Evolutionary conservation across 2,888 invertebrate species (phyloP), one percentile per base, ranked within the genome.

Genomic region (Cheilosia vernalis): DNA sequence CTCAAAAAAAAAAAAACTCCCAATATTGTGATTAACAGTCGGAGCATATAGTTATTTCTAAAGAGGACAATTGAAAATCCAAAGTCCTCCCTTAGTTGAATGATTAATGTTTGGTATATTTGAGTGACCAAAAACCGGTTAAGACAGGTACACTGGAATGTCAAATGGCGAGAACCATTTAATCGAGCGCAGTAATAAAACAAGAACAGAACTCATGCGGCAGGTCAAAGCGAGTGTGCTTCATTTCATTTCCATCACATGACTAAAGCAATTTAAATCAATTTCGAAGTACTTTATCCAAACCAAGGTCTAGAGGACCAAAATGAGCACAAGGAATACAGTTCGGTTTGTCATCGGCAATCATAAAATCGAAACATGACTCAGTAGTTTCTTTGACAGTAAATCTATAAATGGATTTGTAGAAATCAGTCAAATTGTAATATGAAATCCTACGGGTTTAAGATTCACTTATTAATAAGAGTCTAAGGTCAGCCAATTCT

Each of bases 211-310:
- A 30, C 30, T 9, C 30, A 42, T 42, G 42, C 42, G n/a, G 15
- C 42, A 42, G 42, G n/a, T 15, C 42, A 42, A 42, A 42, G 42
- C 42, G n/a, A 42, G n/a, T n/a, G 42, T 42, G 33, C 9, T 30
- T 30, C 30, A 42, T 15, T n/a, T 17, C 17, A 17, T 44, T 44
- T 17, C 17, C n/a, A 44, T 44, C 44, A 44, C 44, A 44, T 44
- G 44, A 44, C 17, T 44, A 44, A 44, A 7, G 4, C 44, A 44
- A 44, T 44, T 44, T 44, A 44, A 44, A 44, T 44, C 17, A 44
- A 44, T 44, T 44, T 42, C 42, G 42, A n/a, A n/a, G 49, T 21
- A 21, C 49, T 49, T 51, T 51, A 21, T 51, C 51, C 51, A 51
- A n/a, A 44, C 17, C n/a, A 7, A 44, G n/a, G 17, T 42, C 42